Evolutionary conservation across 2,797 vertebrate species (phyloP), one percentile per base, ranked within the genome.

Genomic region (Lepilemur ruficaudatus): DNA sequence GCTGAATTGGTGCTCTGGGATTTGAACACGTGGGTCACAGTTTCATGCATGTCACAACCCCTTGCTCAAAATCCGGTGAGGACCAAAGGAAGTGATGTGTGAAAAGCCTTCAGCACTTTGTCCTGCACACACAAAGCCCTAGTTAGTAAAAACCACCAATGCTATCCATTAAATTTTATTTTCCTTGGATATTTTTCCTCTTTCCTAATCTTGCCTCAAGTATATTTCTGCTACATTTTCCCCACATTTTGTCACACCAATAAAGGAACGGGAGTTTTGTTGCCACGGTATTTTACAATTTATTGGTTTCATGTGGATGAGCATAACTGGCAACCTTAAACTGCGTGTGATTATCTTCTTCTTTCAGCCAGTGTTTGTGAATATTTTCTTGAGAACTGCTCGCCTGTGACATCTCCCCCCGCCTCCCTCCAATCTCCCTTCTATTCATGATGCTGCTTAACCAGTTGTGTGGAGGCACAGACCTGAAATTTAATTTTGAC

Each of bases 401-500:
- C 67, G 90, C 70, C 90, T 85, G 2, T 92, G 91, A 89, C 13
- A 85, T 17, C n/a, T 43, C 2, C 43, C 4, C 6, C n/a, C 35
- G 2, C 75, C 18, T 92, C 5, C 10, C 7, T 50, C 69, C 87
- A 65, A 80, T 78, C 28, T 50, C 25, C 30, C 13, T 84, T 84
- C 10, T 76, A 59, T 83, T 94, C 69, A 72, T 0, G 20, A 72
- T 79, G 41, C 7, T 28, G 12, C 5, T 69, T 59, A 94, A 20
- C 25, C n/a, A 28, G 9, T 48, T 79, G 8, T 65, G 3, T 43
- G 7, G n/a, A 35, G 6, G 52, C 22, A 78, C 5, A 81, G 41
- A 61, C 38, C 20, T 75, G n/a, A 87, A 88, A 61, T 85, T 91
- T 80, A 80, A 96, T 91, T 96, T 94, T 91, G 52, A 59, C 3